Evolutionary conservation across 2,113 vertebrate species (phyloP).

Genomic region (Platysteira castanea): DNA sequence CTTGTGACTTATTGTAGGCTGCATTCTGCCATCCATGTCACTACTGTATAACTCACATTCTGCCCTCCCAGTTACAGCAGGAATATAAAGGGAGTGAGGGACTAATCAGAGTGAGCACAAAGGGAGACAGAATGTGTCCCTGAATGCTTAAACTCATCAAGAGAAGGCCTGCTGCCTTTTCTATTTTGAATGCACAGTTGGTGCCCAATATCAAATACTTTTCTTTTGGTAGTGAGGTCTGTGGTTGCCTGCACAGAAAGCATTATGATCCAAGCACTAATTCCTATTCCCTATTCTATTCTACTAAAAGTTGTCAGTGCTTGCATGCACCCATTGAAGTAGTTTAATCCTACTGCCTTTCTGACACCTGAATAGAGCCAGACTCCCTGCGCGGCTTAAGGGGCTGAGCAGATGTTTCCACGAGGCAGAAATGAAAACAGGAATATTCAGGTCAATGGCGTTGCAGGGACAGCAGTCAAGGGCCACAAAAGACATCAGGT

Average conservation of each 20-base stretch:
- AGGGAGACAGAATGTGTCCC: slow-evolving; percentile 38
- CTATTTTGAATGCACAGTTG: slow-evolving; percentile 49
- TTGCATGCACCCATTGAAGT: not conserved
- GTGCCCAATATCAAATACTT: slow-evolving; percentile 29
- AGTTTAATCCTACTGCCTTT: not conserved
- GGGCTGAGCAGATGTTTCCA: not conserved
- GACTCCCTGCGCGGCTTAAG: not conserved
- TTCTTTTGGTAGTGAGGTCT: slow-evolving; percentile 5
- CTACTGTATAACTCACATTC: not conserved
- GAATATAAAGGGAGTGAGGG: not conserved
- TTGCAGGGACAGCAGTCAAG: not conserved
- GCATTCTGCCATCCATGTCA: not conserved
- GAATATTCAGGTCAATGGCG: not conserved
- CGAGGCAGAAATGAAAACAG: not conserved
- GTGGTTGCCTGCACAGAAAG: not conserved
- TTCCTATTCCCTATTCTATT: not conserved
- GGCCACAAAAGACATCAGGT: not conserved
- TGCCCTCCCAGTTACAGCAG: slow-evolving; percentile 18
- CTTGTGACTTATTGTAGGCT: not conserved
- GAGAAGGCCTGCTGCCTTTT: slow-evolving; percentile 48
- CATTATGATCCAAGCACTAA: slow-evolving; percentile 1
- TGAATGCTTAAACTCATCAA: slow-evolving; percentile 54
- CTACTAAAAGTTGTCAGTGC: not conserved
- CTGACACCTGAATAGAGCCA: slow-evolving; percentile 3
- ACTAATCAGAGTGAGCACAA: slow-evolving; percentile 48